Percentiles rank a stretch among this genome's conserved stretches.
These are phyloP conservation scores for Phaethornis superciliosus DNA, from an alignment of 2,113 vertebrate species.

Conservation along the genomic window DNA sequence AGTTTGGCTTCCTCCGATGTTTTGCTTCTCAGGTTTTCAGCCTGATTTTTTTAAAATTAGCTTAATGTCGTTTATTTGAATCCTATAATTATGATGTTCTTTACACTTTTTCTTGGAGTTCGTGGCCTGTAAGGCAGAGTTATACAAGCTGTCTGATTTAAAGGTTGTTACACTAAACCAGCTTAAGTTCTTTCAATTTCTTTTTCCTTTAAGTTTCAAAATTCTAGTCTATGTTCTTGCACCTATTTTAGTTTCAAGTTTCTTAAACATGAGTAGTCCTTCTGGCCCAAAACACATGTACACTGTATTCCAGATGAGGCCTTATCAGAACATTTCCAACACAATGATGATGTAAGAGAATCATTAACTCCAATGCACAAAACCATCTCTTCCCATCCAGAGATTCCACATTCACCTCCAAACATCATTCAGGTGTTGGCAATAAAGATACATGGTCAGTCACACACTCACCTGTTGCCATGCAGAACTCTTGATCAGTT, in stretches of 20 bases:
- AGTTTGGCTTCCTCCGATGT: neutral
- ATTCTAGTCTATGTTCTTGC: neutral
- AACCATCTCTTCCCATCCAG: neutral
- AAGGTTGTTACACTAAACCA: neutral
- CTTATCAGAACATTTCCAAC: neutral
- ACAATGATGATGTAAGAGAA: neutral
- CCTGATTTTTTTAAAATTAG: neutral
- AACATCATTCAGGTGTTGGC: neutral
- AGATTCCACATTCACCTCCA: neutral
- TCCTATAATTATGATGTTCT: neutral
- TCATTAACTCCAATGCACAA: neutral
- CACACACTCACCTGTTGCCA: fast-evolving
- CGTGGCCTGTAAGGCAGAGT: neutral
- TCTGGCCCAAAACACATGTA: neutral
- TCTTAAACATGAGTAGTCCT: neutral
- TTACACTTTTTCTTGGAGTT: neutral
- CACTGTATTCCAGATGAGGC: neutral
- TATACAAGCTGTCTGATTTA: neutral
- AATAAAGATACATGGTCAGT: neutral
- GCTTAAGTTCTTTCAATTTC: neutral
- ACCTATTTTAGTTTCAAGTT: neutral
- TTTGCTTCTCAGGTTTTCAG: neutral
- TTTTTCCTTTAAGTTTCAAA: neutral
- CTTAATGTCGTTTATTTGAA: neutral
- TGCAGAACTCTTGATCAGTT: neutral